Evolutionary conservation across 2,888 invertebrate species (phyloP).

Genomic region (Stramonita haemastoma): DNA sequence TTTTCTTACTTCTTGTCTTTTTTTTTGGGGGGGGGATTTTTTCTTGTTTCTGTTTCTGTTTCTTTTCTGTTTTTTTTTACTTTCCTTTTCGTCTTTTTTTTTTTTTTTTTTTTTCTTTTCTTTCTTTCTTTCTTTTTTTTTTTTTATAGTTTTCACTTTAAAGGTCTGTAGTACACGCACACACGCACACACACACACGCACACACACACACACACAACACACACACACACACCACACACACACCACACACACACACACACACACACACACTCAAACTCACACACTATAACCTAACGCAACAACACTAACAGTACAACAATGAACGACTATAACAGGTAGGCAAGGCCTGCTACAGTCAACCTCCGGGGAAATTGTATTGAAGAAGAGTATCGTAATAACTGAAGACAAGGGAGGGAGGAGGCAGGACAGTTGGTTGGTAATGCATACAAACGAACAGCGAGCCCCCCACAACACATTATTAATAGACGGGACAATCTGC

Average conservation of each 20-base stretch:
- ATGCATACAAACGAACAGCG: background rate
- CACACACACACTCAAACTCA: too few relatives aligned
- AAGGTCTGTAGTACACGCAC: too few relatives aligned
- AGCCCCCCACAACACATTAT: background rate
- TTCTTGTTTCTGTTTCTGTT: background rate
- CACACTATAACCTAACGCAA: too few relatives aligned
- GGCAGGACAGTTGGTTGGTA: background rate
- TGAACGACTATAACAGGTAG: too few relatives aligned
- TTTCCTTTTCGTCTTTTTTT: background rate
- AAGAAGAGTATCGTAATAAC: background rate
- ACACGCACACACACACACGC: too few relatives aligned
- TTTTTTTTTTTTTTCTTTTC: background rate
- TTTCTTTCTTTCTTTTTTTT: background rate
- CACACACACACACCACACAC: too few relatives aligned
- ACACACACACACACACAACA: too few relatives aligned
- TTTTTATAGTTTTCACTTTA: background rate
- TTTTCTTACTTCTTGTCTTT: background rate
- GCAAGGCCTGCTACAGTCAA: too few relatives aligned
- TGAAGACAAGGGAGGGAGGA: background rate
- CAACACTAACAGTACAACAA: too few relatives aligned
- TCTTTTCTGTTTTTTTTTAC: background rate
- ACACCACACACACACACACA: too few relatives aligned
- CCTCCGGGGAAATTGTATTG: background rate
- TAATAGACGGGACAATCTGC: too few relatives aligned
- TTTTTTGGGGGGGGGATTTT: too few relatives aligned